Evolutionary conservation across 2,113 vertebrate species (phyloP), one percentile per base, ranked within the genome.

Genomic region (Oryctolagus cuniculus): DNA sequence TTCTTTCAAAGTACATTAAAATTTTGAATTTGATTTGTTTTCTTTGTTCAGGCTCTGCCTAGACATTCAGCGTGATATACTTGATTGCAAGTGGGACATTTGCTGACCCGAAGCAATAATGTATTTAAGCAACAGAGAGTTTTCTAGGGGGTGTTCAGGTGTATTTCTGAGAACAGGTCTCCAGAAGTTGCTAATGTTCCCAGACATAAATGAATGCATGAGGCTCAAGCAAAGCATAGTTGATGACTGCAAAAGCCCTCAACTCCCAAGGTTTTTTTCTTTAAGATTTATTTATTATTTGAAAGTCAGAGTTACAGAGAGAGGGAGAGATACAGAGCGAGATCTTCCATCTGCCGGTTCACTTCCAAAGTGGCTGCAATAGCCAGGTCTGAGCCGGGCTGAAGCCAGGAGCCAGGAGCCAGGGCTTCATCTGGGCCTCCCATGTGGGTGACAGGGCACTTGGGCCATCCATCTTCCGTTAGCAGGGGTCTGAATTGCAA

Each of bases 11-110:
- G 8, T 49, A 74, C 58, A 44, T 90, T 87, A 53, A 36, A 49
- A 29, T 94, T 95, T 87, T 90, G 34, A 78, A 92, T 79, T 82
- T 84, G 72, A 63, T 38, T 70, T 87, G 72, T 87, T 91, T 89
- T 84, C 74, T 94, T 92, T 93, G 58, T 55, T 86, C 49, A 90
- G 49, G 63, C 73, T 64, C 72, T 90, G 58, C 22, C 13, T 80
- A 67, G 63, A 27, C 25, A 49, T 83, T 80, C 58, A 88, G 36
- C 69, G 69, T 92, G n/a, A 1, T 81, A 49, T 75, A 74, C 44
- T 84, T 73, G 49, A 85, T 38, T 81, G 80, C 61, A 81, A 6
- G 5, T 87, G 72, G 58, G 77, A n/a, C 15, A 10, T 91, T 85
- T 93, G 55, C n/a, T 75, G 79, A 73, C 91, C 64, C 49, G 3